phyloP scores from a whole-genome alignment of 2,113 vertebrate species.

The Nannospalax galili region DNA sequence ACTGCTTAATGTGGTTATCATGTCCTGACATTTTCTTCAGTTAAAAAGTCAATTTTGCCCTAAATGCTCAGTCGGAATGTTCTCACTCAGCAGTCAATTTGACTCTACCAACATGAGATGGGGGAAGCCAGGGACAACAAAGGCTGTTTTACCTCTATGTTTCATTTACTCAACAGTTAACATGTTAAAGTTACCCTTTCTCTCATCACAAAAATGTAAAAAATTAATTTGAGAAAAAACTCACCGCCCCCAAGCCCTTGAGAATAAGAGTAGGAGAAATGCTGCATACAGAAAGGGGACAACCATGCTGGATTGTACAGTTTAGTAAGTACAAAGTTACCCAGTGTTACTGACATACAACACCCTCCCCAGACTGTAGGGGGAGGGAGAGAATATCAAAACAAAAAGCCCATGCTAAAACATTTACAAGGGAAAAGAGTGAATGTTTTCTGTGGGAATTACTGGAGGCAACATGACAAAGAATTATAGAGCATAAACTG shows the following conservation, averaged over 20 bases:
- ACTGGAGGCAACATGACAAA: slow-evolving; percentile 81
- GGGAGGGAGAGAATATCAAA: slow-evolving; percentile 60
- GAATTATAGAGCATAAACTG: slow-evolving; percentile 84
- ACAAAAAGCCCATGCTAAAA: slow-evolving; percentile 70
- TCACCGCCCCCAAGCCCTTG: neutral
- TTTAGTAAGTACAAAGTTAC: slow-evolving; percentile 62
- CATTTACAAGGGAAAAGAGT: slow-evolving; percentile 82
- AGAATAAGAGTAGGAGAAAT: slow-evolving; percentile 3
- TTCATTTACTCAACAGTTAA: slow-evolving; percentile 41
- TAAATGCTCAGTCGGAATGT: slow-evolving; percentile 16
- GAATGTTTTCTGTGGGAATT: slow-evolving; percentile 85
- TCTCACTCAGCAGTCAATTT: slow-evolving; percentile 18
- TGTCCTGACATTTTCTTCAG: slow-evolving; percentile 36
- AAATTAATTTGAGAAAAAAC: slow-evolving; percentile 55
- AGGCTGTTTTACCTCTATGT: neutral
- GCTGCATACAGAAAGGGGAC: slow-evolving; percentile 54
- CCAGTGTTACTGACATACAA: neutral
- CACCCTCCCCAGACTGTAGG: too few relatives aligned
- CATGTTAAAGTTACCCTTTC: neutral
- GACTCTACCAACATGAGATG: neutral
- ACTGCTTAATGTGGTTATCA: neutral
- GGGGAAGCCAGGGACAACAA: neutral
- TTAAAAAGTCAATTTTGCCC: slow-evolving; percentile 18
- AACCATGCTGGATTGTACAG: slow-evolving; percentile 47
- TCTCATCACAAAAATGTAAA: slow-evolving; percentile 30